A percentile compares a stretch with the other conserved stretches of the same genome.
Evolutionary conservation across 2,888 invertebrate genomes (phyloP).

Genomic region (Acleris emargana): DNA sequence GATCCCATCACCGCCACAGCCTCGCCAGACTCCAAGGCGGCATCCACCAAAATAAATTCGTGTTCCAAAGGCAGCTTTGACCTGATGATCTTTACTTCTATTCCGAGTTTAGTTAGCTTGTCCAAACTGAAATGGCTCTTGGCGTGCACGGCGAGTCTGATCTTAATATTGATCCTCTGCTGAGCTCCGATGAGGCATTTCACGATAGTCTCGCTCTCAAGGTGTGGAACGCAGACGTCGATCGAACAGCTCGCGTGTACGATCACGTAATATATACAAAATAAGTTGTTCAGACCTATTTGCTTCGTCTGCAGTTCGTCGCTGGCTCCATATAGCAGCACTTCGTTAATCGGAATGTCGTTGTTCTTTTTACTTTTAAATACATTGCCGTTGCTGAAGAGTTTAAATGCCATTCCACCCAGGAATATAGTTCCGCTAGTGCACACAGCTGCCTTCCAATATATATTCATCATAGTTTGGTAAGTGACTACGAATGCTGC

Average conservation of each 20-base stretch:
- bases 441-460: conserved; percentile 44
- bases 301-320: conserved; percentile 50
- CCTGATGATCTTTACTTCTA: conserved; percentile 59
- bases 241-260: conserved; percentile 56
- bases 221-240: conserved; percentile 63
- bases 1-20: conserved; percentile 62
- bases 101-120: conserved; percentile 51
- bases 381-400: conserved; percentile 32
- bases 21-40: conserved; percentile 41
- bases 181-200: conserved; percentile 56
- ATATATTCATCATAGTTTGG: conserved; percentile 39
- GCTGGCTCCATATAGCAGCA: conserved; percentile 61
- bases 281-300: conserved; percentile 59
- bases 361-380: conserved; percentile 37
- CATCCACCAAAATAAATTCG: conserved; percentile 65
- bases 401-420: conserved; percentile 42
- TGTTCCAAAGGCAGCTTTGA: conserved; percentile 55
- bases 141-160: conserved; percentile 59
- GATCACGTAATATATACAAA: conserved; percentile 61
- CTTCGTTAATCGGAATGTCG: conserved; percentile 55
- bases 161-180: conserved; percentile 49
- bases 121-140: conserved; percentile 48
- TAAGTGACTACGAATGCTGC: neutral
- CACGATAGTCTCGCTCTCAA: conserved; percentile 56
- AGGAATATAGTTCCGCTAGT: conserved; percentile 45